A percentile compares a stretch with the other conserved stretches of the same genome.
Evolutionary conservation across 2,888 invertebrate genomes (phyloP).

Genomic region (Caenorhabditis becei): DNA sequence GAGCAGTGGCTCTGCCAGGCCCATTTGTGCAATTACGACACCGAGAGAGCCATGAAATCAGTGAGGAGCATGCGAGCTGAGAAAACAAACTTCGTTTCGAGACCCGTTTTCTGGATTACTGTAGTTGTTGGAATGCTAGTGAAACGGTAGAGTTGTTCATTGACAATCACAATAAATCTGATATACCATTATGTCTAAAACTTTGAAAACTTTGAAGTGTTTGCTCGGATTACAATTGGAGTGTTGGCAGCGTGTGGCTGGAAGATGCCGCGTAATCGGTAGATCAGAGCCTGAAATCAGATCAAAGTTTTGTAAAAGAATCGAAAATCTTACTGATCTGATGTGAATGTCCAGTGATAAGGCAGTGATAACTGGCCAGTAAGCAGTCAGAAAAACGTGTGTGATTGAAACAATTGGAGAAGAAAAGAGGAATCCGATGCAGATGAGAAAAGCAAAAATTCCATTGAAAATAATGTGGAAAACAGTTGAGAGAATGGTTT

Average conservation of each 20-base stretch:
- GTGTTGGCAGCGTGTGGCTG: constrained; percentile 29
- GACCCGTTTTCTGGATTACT: background rate
- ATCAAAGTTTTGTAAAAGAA: background rate
- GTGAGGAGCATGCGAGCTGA: constrained; percentile 42
- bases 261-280: constrained; percentile 36
- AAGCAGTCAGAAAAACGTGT: constrained; percentile 33
- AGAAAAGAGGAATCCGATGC: constrained; percentile 11
- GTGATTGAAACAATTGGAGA: constrained; percentile 19
- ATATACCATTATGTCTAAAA: too few species aligned
- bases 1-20: constrained; percentile 76
- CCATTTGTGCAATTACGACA: constrained; percentile 74
- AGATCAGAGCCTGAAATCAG: constrained; percentile 34
- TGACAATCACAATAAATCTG: background rate
- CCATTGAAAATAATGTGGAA: constrained; percentile 25
- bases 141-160: background rate
- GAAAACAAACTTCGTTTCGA: constrained; percentile 16
- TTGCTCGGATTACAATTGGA: constrained; percentile 42
- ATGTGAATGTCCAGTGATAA: constrained; percentile 35
- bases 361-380: constrained; percentile 36
- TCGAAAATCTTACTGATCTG: constrained; percentile 28
- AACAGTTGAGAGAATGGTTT: constrained; percentile 17
- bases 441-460: constrained; percentile 14
- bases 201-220: constrained; percentile 32
- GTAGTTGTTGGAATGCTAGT: background rate
- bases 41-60: constrained; percentile 53